Evolutionary conservation across 2,797 vertebrate genomes (phyloP).

Genomic region (Dendrocincla fuliginosa): DNA sequence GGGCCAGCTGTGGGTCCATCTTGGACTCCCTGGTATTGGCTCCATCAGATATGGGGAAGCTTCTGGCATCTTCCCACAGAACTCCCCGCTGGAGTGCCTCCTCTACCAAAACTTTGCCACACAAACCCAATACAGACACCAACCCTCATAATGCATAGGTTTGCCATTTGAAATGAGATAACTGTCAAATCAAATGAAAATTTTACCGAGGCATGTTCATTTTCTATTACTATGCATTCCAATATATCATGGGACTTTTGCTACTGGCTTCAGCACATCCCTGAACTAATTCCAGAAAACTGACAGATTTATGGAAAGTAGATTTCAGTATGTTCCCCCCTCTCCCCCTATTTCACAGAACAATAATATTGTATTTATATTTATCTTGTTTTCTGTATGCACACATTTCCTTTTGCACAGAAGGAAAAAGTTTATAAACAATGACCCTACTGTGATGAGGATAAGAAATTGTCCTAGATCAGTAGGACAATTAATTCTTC

Average conservation of each 20-base stretch:
- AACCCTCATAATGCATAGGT: neutral
- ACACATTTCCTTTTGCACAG: slow-evolving; percentile 12
- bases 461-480: neutral
- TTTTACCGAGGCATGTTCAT: neutral
- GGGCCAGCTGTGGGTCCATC: neutral
- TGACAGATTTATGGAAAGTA: slow-evolving; percentile 5
- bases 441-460: neutral
- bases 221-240: neutral
- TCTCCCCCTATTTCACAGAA: neutral
- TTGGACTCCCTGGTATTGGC: neutral
- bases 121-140: neutral
- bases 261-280: neutral
- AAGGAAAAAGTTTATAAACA: slow-evolving; percentile 7
- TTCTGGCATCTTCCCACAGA: neutral
- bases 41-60: neutral
- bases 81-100: neutral
- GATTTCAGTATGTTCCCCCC: neutral
- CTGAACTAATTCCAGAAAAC: neutral
- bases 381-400: neutral
- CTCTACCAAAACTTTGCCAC: neutral
- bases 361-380: slow-evolving; percentile 8
- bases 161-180: neutral
- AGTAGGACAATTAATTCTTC: neutral
- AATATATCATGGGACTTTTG: neutral
- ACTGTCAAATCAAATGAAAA: neutral